Percentiles rank a stretch among this genome's conserved stretches.
Evolutionary conservation across 2,888 invertebrate species (phyloP).

Genomic region (Drosophila kanekoi): DNA sequence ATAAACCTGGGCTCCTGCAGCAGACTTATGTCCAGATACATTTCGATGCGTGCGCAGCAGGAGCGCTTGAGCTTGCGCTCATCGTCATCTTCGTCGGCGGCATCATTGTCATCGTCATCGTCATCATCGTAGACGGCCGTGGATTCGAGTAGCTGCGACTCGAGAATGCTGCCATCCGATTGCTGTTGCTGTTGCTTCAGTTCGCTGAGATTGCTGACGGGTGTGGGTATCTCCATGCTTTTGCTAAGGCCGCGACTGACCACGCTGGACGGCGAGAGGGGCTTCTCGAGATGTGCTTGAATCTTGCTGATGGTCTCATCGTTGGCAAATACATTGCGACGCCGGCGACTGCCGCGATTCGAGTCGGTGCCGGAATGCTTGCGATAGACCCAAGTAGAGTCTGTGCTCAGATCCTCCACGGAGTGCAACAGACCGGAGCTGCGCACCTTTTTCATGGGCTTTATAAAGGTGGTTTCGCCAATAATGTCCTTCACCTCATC

Average conservation of each 20-base stretch:
- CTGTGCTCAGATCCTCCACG: slow-evolving; percentile 90
- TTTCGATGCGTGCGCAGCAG: slow-evolving; percentile 83
- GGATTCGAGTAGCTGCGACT: slow-evolving; percentile 65
- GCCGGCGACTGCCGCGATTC: slow-evolving; percentile 84
- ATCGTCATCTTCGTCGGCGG: slow-evolving; percentile 82
- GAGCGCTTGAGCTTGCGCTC: slow-evolving; percentile 82
- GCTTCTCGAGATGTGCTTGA: slow-evolving; percentile 83
- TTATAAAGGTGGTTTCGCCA: slow-evolving; percentile 86
- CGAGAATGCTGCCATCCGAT: slow-evolving; percentile 54
- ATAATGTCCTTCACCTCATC: slow-evolving; percentile 87
- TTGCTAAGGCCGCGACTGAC: slow-evolving; percentile 85
- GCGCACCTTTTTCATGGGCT: slow-evolving; percentile 88
- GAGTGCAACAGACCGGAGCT: slow-evolving; percentile 91
- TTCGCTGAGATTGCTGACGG: slow-evolving; percentile 83
- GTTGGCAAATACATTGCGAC: slow-evolving; percentile 84
- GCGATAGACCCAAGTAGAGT: slow-evolving; percentile 91
- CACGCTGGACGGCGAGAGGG: slow-evolving; percentile 80
- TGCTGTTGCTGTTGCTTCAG: slow-evolving; percentile 70
- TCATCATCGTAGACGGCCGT: slow-evolving; percentile 41
- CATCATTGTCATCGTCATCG: slow-evolving; percentile 43
- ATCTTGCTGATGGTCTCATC: slow-evolving; percentile 85
- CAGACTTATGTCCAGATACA: slow-evolving; percentile 89
- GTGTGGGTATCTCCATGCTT: slow-evolving; percentile 85
- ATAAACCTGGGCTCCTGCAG: slow-evolving; percentile 89
- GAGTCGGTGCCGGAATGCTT: slow-evolving; percentile 84